These are phyloP conservation scores for Steinernema khuongi DNA, from an alignment of 1,140 invertebrate genomes.

Conservation along the genomic window DNA sequence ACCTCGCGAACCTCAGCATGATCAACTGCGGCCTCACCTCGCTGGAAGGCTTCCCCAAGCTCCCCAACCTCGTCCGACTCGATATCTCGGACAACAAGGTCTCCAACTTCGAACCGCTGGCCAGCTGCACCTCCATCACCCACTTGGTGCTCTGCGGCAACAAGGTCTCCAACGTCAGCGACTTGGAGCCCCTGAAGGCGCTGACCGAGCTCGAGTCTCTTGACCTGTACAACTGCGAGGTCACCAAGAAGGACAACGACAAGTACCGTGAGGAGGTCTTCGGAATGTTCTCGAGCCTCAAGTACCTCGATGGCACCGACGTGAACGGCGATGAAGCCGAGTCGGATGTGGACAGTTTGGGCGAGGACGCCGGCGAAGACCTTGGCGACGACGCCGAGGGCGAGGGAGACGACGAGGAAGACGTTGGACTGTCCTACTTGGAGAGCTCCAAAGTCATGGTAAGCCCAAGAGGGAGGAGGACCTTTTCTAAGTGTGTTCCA, in stretches of 20 bases:
- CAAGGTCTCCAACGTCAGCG: constrained; percentile 15
- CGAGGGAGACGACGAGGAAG: constrained; percentile 18
- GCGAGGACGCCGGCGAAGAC: constrained; percentile 22
- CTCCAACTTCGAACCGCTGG: not conserved
- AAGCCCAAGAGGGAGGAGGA: not conserved
- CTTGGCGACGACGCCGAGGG: not conserved
- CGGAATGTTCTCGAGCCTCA: constrained; percentile 23
- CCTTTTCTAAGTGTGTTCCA: not conserved
- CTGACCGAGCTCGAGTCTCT: constrained; percentile 18
- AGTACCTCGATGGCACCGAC: constrained; percentile 23
- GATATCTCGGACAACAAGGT: constrained; percentile 24
- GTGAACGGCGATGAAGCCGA: constrained; percentile 20
- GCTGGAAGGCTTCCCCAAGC: constrained; percentile 17
- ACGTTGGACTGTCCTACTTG: constrained; percentile 23
- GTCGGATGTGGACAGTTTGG: constrained; percentile 12
- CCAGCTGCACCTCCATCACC: constrained; percentile 12
- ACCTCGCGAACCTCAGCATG: constrained; percentile 26
- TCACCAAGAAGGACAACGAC: not conserved
- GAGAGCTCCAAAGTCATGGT: constrained; percentile 21
- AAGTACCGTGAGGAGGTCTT: constrained; percentile 23
- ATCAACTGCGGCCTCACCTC: constrained; percentile 23
- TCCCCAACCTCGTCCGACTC: constrained; percentile 18
- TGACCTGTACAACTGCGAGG: constrained; percentile 18
- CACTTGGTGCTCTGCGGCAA: constrained; percentile 16
- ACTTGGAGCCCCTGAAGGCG: constrained; percentile 16